Conservation (phyloP, 1,140 invertebrate genomes). For the Patella vulgata region DNA sequence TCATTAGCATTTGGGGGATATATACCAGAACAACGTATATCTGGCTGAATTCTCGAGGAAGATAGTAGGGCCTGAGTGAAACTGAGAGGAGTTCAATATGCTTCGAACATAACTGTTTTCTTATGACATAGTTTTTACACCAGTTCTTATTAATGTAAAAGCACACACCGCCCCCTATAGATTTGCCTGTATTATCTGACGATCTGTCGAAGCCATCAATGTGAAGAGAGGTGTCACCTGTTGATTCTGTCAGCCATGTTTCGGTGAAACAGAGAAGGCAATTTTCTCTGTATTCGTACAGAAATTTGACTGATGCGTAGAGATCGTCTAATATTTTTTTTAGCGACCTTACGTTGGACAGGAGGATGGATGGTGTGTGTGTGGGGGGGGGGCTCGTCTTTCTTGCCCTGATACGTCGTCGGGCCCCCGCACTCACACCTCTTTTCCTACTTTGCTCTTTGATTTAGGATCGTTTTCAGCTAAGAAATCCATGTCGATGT, state of each 20-base stretch:
- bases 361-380: too few species aligned
- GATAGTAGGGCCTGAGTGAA: neutral
- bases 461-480: too few species aligned
- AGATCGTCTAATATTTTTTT: too few species aligned
- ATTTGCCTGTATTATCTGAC: neutral
- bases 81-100: neutral
- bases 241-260: neutral
- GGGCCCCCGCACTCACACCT: too few species aligned
- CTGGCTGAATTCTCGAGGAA: conserved; percentile 1
- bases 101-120: neutral
- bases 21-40: neutral
- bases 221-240: neutral
- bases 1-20: neutral
- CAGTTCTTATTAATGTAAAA: neutral
- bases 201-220: neutral
- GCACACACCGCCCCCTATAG: neutral
- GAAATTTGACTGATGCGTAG: neutral
- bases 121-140: neutral
- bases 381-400: too few species aligned
- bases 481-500: too few species aligned
- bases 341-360: too few species aligned
- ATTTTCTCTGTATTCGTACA: conserved; percentile 3
- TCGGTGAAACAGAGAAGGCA: neutral
- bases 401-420: too few species aligned
- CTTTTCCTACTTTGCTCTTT: too few species aligned